These are phyloP conservation scores for Chironomus riparius DNA, from an alignment of 2,888 invertebrate species.

Conservation along the genomic window DNA sequence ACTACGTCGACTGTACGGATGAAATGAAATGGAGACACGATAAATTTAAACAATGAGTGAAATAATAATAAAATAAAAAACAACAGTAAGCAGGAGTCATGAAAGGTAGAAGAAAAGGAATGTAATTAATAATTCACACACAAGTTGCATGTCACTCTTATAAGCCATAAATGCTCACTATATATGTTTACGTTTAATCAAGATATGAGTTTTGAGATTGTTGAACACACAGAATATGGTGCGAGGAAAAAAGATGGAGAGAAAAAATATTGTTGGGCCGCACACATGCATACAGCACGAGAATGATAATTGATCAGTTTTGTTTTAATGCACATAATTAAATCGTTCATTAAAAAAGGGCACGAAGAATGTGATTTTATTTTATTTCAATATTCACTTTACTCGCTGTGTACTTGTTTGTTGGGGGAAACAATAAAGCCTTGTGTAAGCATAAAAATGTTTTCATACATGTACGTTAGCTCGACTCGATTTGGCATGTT, in stretches of 20 bases:
- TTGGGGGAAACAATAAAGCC: no score
- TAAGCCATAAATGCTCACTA: conserved; percentile 1
- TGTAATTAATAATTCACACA: conserved; percentile 25
- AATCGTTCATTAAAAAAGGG: conserved; percentile 17
- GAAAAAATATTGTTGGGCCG: not conserved
- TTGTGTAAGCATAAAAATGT: no score
- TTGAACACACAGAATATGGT: not conserved
- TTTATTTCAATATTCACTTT: no score
- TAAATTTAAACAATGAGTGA: not conserved
- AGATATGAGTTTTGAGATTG: not conserved
- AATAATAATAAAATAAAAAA: not conserved
- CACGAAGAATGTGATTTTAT: not conserved
- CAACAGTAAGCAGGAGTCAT: not conserved
- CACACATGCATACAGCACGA: not conserved
- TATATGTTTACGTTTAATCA: conserved; percentile 9
- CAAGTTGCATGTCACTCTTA: conserved; percentile 4
- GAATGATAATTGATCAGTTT: conserved; percentile 27
- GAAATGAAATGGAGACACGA: not conserved
- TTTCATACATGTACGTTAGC: no score
- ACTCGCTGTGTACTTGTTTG: no score
- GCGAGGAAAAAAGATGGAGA: no score
- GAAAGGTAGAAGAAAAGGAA: not conserved
- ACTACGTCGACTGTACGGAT: no score
- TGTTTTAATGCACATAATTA: conserved; percentile 24
- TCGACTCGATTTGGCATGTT: not conserved